Conservation (phyloP, 2,888 invertebrate genomes). For the Rapana venosa region DNA sequence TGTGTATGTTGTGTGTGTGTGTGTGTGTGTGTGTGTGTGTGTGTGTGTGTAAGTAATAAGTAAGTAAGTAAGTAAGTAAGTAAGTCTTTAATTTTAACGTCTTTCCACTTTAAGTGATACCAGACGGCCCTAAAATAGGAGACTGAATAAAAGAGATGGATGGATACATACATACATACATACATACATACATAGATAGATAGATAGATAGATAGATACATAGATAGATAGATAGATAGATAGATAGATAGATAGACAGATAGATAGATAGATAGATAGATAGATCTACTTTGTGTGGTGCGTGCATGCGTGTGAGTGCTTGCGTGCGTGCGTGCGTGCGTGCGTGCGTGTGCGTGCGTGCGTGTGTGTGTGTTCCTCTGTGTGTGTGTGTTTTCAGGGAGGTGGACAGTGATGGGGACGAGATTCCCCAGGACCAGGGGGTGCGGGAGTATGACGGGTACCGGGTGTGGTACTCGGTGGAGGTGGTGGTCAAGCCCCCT, state of each 20-base stretch:
- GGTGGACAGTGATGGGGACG: slow-evolving; percentile 78
- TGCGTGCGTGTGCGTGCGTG: not conserved
- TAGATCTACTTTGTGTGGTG: not conserved
- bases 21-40: not conserved
- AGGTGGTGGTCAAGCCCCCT: slow-evolving; percentile 73
- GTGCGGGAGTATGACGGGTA: slow-evolving; percentile 71
- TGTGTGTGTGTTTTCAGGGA: slow-evolving; percentile 4
- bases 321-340: not conserved
- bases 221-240: not conserved
- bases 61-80: too few species aligned
- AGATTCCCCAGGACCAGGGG: slow-evolving; percentile 67
- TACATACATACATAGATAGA: not conserved
- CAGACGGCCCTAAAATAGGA: too few species aligned
- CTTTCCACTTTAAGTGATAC: too few species aligned
- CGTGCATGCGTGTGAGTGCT: not conserved
- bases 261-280: not conserved
- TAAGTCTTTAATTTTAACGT: too few species aligned
- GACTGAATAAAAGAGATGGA: not conserved
- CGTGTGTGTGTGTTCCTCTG: not conserved
- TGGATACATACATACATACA: not conserved
- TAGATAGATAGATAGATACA: not conserved
- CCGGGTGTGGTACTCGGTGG: slow-evolving; percentile 77
- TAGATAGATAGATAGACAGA: not conserved
- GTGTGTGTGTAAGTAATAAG: slow-evolving; percentile 1
- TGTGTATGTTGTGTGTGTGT: not conserved